Evolutionary conservation across 2,888 invertebrate species (phyloP).

Genomic region (Tenthredo scrophulariae): DNA sequence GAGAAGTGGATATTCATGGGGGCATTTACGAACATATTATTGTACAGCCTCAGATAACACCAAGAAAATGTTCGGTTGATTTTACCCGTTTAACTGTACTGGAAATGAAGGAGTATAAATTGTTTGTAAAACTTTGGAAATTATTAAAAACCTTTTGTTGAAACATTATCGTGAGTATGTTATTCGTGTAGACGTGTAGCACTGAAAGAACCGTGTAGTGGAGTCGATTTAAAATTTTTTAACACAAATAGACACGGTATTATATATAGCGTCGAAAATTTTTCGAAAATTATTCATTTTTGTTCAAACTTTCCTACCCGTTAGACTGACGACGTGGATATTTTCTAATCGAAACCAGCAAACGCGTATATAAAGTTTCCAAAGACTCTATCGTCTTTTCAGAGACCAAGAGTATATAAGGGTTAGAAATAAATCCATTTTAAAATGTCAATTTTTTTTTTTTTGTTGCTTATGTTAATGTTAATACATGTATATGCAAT

Average conservation of each 20-base stretch:
- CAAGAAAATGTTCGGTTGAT: constrained; percentile 65
- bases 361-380: background rate
- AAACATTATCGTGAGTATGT: constrained; percentile 72
- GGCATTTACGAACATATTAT: constrained; percentile 65
- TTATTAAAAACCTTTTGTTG: constrained; percentile 68
- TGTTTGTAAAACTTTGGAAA: constrained; percentile 71
- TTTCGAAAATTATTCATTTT: background rate
- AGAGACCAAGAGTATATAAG: constrained; percentile 17
- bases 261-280: constrained; percentile 5
- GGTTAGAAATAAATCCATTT: constrained; percentile 28
- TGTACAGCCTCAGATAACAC: constrained; percentile 75
- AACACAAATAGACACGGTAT: background rate
- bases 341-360: background rate
- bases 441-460: background rate
- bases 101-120: constrained; percentile 56
- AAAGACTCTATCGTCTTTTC: background rate
- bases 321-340: background rate
- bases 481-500: constrained; percentile 48
- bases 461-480: constrained; percentile 41
- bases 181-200: constrained; percentile 74
- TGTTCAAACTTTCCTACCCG: background rate
- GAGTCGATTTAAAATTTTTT: constrained; percentile 14
- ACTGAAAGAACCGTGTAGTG: constrained; percentile 17
- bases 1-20: constrained; percentile 69
- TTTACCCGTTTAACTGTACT: constrained; percentile 67